Base-by-base conservation (phyloP, 2,888 invertebrate species). In the Hypomecis atomaria region DNA sequence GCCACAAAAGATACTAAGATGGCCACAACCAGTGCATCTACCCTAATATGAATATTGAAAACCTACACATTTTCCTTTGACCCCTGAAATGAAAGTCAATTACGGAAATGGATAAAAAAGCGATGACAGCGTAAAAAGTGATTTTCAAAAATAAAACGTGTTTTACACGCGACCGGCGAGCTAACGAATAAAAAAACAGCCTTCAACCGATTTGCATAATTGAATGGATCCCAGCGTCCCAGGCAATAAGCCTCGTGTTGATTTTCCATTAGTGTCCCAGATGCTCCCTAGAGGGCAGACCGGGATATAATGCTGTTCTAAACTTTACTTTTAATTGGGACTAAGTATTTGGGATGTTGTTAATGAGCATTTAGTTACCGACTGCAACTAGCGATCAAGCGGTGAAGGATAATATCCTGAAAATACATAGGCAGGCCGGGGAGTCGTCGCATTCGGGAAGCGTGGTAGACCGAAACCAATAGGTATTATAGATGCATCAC, bases 191-290 rank as follows among this genome's bases (percentile, higher is more conserved):
- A 65, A 68, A 69, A 57, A 70, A 54, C 54, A 59, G 69, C 55
- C 59, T 62, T 69, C 70, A 69, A 57, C 33, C 57, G 65, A 59
- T 77, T 75, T 75, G 66, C 72, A 74, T 74, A 75, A 74, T 71
- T 66, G 71, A 74, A 71, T 69, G 66, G 57, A 53, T 62, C 45
- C 48, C 37, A 42, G 33, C 38, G 60, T 42, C 52, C 40, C 56
- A 56, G 58, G 55, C 50, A 65, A 47, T 58, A 55, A 62, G 49
- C 45, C 47, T 54, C 50, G 48, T 60, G 64, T 69, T 67, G 69
- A 62, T 66, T 59, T 67, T 67, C 54, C 63, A 71, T 71, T 71
- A 67, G 11, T 56, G 54, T 42, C 37, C 42, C 58, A 65, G 54
- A 49, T 61, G 54, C 23, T 59, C 60, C 40, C 52, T n/a, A 10